Conservation (phyloP, 2,113 vertebrate genomes). For the Tachysurus vachellii region DNA sequence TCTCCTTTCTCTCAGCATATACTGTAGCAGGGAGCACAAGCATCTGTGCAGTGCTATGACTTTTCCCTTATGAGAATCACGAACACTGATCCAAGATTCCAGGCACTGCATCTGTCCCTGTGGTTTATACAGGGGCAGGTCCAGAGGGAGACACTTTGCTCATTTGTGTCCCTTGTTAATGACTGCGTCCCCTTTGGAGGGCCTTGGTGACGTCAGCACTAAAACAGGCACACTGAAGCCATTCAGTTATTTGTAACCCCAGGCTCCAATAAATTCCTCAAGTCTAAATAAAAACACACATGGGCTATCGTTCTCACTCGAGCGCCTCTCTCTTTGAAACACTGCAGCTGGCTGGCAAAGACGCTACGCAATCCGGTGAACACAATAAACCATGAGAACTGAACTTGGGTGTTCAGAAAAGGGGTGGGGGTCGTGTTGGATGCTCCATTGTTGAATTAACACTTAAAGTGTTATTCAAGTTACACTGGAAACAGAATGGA, state of each 20-base stretch:
- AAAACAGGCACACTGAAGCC: constrained; percentile 62
- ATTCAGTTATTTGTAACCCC: constrained; percentile 68
- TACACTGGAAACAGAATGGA: not conserved
- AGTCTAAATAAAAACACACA: constrained; percentile 67
- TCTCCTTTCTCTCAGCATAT: not conserved
- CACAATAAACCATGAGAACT: not conserved
- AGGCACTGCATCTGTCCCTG: constrained; percentile 20
- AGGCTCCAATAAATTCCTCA: constrained; percentile 72
- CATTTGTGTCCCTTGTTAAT: constrained; percentile 41
- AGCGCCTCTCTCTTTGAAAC: not conserved
- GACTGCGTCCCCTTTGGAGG: constrained; percentile 49
- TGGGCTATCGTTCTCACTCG: constrained; percentile 33
- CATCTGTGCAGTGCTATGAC: not conserved
- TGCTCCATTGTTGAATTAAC: not conserved
- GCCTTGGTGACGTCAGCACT: constrained; percentile 47
- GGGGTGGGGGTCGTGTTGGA: not conserved
- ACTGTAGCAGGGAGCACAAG: not conserved
- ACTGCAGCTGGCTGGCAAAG: not conserved
- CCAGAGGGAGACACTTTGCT: constrained; percentile 13
- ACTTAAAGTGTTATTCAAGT: not conserved
- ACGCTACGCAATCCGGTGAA: not conserved
- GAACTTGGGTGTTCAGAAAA: too few relatives aligned
- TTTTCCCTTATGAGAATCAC: not conserved
- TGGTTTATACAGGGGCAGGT: not conserved
- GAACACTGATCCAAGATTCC: constrained; percentile 8